A percentile compares a stretch with the other conserved stretches of the same genome.
Evolutionary conservation across 2,113 vertebrate species (phyloP).

Genomic region (Ivindomyrus marchei): DNA sequence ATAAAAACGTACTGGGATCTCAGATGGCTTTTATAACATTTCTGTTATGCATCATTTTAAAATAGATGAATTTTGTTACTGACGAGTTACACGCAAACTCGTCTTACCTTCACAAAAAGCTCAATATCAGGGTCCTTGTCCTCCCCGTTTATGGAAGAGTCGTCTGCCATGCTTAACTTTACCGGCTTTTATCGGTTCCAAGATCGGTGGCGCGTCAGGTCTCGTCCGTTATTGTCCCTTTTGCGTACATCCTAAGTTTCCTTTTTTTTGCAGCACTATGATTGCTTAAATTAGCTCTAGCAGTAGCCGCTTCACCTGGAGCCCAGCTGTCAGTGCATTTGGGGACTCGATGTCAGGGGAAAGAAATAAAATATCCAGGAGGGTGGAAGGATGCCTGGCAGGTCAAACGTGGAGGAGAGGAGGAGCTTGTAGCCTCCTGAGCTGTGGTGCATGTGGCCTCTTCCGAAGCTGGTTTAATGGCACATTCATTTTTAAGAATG

Average conservation of each 20-base stretch:
- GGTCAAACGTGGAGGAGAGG: not conserved
- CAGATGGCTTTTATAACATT: not conserved
- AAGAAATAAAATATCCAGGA: not conserved
- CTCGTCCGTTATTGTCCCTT: not conserved
- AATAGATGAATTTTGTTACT: not conserved
- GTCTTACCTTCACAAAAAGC: conserved; percentile 96
- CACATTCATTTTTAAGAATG: not conserved
- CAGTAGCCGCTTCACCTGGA: not conserved
- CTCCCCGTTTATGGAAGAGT: conserved; percentile 65
- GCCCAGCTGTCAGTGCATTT: conserved; percentile 3
- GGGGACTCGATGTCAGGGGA: not conserved
- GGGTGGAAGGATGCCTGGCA: not conserved
- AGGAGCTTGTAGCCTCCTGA: not conserved
- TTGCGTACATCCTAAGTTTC: not conserved
- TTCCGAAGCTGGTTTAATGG: not conserved
- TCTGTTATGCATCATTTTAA: not conserved
- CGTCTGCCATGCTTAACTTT: conserved; percentile 48
- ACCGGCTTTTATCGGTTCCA: not conserved
- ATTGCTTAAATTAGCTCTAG: not conserved
- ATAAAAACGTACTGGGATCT: not conserved
- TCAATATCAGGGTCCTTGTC: conserved; percentile 91
- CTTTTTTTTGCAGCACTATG: not conserved
- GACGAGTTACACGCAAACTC: not conserved
- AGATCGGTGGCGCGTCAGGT: not conserved
- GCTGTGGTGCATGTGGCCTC: not conserved